A percentile compares a stretch with the other conserved stretches of the same genome.
Conservation (phyloP, 2,113 vertebrate species). For the Neotoma lepida region DNA sequence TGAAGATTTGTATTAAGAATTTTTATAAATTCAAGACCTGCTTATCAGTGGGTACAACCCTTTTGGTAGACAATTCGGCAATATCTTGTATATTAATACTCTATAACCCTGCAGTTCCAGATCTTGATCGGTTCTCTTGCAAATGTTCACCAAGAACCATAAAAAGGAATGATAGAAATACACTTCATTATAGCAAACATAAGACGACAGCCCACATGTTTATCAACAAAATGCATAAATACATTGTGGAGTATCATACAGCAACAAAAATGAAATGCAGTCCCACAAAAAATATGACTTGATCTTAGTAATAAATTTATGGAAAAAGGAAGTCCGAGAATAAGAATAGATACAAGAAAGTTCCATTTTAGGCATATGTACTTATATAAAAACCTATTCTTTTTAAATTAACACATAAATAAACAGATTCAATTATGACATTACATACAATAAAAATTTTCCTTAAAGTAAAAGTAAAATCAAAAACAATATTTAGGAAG, state of each 20-base stretch:
- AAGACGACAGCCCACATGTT: not conserved
- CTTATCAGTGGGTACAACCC: not conserved
- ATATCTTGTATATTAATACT: not conserved
- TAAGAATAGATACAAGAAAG: not conserved
- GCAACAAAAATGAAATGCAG: not conserved
- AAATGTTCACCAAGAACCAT: not conserved
- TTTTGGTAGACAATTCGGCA: not conserved
- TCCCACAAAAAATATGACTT: not conserved
- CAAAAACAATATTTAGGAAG: constrained; percentile 13
- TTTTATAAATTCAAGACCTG: not conserved
- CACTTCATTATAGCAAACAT: not conserved
- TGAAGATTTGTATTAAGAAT: not conserved
- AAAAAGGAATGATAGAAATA: not conserved
- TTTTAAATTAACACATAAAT: not conserved
- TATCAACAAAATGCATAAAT: not conserved
- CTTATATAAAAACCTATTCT: not conserved
- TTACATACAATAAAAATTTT: not conserved
- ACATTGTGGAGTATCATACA: not conserved
- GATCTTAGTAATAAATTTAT: not conserved
- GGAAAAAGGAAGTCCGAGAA: not conserved
- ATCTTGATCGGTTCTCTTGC: not conserved
- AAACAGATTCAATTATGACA: not conserved
- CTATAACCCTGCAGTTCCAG: not conserved
- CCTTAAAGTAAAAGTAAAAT: not conserved
- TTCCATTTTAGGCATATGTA: not conserved